A percentile compares a stretch with the other conserved stretches of the same genome.
Evolutionary conservation across 2,888 invertebrate genomes (phyloP).

Genomic region (Parnassius apollo): DNA sequence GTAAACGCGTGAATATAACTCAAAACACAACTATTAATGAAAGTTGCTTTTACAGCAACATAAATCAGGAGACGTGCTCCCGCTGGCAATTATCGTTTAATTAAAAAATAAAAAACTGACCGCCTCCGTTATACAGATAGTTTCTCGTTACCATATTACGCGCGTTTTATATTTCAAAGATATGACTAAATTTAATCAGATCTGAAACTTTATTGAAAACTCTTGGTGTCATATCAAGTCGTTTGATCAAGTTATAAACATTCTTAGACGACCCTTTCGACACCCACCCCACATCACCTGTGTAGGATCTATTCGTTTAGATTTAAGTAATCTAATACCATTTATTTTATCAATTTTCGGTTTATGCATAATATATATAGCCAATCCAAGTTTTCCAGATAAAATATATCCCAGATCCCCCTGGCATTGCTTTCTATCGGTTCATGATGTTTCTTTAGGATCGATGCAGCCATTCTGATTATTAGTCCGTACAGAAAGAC

Average conservation of each 20-base stretch:
- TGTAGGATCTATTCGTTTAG: no score
- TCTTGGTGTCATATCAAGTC: constrained; percentile 47
- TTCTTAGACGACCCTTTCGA: neutral
- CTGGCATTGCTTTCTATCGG: no score
- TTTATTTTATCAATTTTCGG: no score
- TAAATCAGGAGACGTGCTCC: constrained; percentile 38
- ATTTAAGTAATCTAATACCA: no score
- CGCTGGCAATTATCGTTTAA: constrained; percentile 47
- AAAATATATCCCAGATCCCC: no score
- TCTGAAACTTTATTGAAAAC: neutral
- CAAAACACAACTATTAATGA: constrained; percentile 51
- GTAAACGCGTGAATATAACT: constrained; percentile 50
- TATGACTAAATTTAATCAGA: constrained; percentile 30
- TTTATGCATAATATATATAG: no score
- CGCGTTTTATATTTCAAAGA: constrained; percentile 52
- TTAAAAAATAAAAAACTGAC: constrained; percentile 44
- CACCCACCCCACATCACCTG: neutral
- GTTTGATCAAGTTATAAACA: constrained; percentile 49
- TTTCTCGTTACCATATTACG: constrained; percentile 47
- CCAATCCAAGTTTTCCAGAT: no score
- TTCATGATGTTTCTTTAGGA: no score
- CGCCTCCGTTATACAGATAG: constrained; percentile 50
- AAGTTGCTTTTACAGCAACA: constrained; percentile 50
- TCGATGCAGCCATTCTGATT: no score
- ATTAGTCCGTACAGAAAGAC: no score